Base-by-base conservation (phyloP, 2,113 vertebrate species). In the Hemicordylus capensis region DNA sequence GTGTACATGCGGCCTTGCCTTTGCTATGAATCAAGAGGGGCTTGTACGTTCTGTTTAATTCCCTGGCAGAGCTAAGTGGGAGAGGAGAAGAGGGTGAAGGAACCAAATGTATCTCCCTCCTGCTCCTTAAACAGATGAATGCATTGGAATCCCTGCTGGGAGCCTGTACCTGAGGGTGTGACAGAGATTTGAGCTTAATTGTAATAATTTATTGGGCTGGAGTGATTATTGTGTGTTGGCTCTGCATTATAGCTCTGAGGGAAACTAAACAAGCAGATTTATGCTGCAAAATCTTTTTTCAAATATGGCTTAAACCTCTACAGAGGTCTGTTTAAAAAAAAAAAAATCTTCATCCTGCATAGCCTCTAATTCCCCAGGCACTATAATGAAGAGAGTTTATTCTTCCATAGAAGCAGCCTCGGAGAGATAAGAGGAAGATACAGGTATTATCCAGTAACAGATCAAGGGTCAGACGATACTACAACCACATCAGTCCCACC, bases 131-230 rank as follows among this genome's bases (percentile, higher is more conserved):
- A 11, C 83, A 63, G 7, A 64, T 31, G 0, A 5, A 84, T 78
- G 73, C 0, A 0, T 81, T 0, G 4, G 76, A 64, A 87, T 56
- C 87, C 88, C 90, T 0, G 0, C 61, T 0, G 31, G 77, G 91
- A 90, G 78, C 42, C 76, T 87, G 15, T 51, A 82, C 77, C 87
- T 72, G 0, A 0, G 76, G 74, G 76, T 92, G 88, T 90, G 92
- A 90, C 90, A 90, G 88, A 72, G 75, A 80, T 73, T 48, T 75
- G 80, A 87, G 19, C 80, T 92, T 93, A 93, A 93, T 89, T 93
- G 87, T 87, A 88, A 26, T 88, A 80, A 94, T 93, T 91, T 94
- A 89, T 87, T 87, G 88, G 87, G 20, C 70, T 0, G 2, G 83
- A 44, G 79, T 87, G 90, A 90, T 92, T 92, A 90, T 44, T 0